Percentiles rank a stretch among this genome's conserved stretches.
phyloP scores from a whole-genome alignment of 2,888 invertebrate genomes.

The Drosophila mulleri region DNA sequence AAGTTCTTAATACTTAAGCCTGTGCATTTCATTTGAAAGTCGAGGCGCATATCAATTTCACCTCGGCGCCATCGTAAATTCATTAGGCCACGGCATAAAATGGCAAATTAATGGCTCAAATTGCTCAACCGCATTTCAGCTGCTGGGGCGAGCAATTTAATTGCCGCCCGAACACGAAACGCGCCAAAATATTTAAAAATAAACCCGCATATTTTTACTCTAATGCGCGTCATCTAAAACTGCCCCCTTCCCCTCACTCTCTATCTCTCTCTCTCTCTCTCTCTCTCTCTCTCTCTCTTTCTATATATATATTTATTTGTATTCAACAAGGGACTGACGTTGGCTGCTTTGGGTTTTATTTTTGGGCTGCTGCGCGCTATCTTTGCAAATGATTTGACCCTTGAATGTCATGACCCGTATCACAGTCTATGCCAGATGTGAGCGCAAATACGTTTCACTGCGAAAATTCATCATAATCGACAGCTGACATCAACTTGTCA shows the following conservation, averaged over 20 bases:
- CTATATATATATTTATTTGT: slow-evolving; percentile 1
- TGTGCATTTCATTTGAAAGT: slow-evolving; percentile 14
- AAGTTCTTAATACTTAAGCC: slow-evolving; percentile 1
- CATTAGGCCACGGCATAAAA: slow-evolving; percentile 60
- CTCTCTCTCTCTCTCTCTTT: not conserved
- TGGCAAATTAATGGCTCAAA: slow-evolving; percentile 69
- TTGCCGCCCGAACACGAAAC: slow-evolving; percentile 36
- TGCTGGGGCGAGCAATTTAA: slow-evolving; percentile 38
- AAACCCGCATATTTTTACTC: slow-evolving; percentile 57
- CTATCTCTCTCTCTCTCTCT: too few relatives aligned
- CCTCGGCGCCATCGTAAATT: slow-evolving; percentile 55
- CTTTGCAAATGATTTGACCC: slow-evolving; percentile 59
- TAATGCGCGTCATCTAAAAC: slow-evolving; percentile 21
- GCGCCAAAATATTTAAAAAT: slow-evolving; percentile 45
- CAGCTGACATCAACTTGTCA: slow-evolving; percentile 11
- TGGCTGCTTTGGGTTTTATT: slow-evolving; percentile 28
- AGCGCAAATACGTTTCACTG: slow-evolving; percentile 12
- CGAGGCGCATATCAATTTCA: slow-evolving; percentile 32
- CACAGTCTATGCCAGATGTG: slow-evolving; percentile 2
- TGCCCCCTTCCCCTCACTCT: too few relatives aligned
- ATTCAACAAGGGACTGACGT: not conserved
- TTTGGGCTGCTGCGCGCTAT: slow-evolving; percentile 31
- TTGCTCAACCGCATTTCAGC: slow-evolving; percentile 39
- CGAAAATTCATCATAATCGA: not conserved
- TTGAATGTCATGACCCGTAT: slow-evolving; percentile 60